Conservation (phyloP, 2,113 vertebrate genomes). For the Reinhardtius hippoglossoides region DNA sequence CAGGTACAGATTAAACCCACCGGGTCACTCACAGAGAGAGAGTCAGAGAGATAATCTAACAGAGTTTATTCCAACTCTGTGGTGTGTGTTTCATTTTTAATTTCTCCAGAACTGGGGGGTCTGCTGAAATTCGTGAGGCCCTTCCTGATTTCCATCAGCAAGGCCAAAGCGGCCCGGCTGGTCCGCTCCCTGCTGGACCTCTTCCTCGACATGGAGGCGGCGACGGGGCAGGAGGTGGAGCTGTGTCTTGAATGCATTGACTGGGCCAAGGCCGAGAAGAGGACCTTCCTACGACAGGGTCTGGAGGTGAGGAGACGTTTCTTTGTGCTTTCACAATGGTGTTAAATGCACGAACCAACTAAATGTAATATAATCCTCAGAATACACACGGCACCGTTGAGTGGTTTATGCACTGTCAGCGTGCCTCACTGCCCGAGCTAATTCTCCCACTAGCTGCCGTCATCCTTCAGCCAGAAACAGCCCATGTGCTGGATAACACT, state of each 20-base stretch:
- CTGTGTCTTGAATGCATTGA: constrained; percentile 98
- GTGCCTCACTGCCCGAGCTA: neutral
- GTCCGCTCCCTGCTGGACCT: constrained; percentile 96
- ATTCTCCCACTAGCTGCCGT: too few species aligned
- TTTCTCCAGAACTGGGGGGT: constrained; percentile 91
- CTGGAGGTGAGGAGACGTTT: constrained; percentile 86
- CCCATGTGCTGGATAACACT: too few species aligned
- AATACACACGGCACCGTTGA: neutral
- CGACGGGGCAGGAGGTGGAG: constrained; percentile 98
- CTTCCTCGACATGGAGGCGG: constrained; percentile 99
- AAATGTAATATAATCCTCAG: neutral
- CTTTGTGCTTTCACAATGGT: neutral
- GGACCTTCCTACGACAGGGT: constrained; percentile 97
- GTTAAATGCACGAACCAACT: neutral
- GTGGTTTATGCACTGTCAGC: neutral
- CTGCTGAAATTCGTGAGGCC: constrained; percentile 97
- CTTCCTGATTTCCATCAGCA: constrained; percentile 96
- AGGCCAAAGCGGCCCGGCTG: constrained; percentile 93
- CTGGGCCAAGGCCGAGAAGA: constrained; percentile 98
- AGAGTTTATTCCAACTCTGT: too few species aligned
- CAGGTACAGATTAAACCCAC: constrained; percentile 81
- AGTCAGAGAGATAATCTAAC: too few species aligned
- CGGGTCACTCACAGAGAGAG: neutral
- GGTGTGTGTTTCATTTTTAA: too few species aligned
- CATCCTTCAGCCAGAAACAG: neutral